phyloP scores from a whole-genome alignment of 2,888 invertebrate species.

The Rhagium mordax region DNA sequence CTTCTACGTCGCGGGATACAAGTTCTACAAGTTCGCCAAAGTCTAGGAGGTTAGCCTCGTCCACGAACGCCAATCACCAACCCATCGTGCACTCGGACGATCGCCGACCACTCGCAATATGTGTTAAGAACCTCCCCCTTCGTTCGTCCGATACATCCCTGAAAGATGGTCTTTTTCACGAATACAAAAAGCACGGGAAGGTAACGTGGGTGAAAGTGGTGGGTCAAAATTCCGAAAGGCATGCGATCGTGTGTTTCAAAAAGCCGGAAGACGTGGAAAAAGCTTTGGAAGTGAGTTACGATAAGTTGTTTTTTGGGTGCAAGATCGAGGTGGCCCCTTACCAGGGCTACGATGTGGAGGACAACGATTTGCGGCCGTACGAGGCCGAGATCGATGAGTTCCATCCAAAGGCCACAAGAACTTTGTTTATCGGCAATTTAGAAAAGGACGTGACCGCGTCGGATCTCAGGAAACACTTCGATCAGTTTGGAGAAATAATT shows the following conservation, averaged over 20 bases:
- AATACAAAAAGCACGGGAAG: conserved; percentile 99
- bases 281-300: conserved; percentile 95
- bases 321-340: conserved; percentile 96
- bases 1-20: conserved; percentile 77
- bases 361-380: conserved; percentile 88
- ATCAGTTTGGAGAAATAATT: conserved; percentile 96
- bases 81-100: conserved; percentile 73
- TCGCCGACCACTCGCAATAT: conserved; percentile 88
- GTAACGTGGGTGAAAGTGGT: conserved; percentile 93
- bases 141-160: conserved; percentile 94
- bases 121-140: conserved; percentile 91
- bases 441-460: conserved; percentile 94
- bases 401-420: conserved; percentile 96
- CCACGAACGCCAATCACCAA: conserved; percentile 62
- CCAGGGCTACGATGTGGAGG: conserved; percentile 90
- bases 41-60: conserved; percentile 68
- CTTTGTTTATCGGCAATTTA: conserved; percentile 94
- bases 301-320: conserved; percentile 97
- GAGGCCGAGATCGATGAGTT: conserved; percentile 97
- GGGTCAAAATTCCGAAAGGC: conserved; percentile 91
- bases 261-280: conserved; percentile 98
- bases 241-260: conserved; percentile 96
- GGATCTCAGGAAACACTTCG: conserved; percentile 93
- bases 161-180: conserved; percentile 98
- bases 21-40: conserved; percentile 75